Conservation (phyloP, 2,113 vertebrate species). For the Cephalopholis sonnerati region DNA sequence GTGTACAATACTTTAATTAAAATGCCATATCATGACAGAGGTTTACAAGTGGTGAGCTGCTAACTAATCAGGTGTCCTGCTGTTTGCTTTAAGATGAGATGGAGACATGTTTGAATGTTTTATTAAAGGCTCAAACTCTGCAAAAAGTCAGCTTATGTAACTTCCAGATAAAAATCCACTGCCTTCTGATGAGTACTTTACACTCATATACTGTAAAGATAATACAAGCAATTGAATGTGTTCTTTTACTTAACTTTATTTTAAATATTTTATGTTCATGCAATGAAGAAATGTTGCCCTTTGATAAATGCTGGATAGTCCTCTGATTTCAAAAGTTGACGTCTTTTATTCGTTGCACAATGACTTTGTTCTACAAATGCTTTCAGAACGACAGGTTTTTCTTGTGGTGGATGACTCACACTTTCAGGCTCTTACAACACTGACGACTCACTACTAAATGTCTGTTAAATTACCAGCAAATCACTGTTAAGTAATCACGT, state of each 20-base stretch:
- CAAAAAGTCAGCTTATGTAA: conserved; percentile 7
- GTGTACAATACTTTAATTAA: not conserved
- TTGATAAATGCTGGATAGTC: not conserved
- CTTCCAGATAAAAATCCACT: not conserved
- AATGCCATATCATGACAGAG: not conserved
- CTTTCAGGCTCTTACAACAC: not conserved
- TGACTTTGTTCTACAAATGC: not conserved
- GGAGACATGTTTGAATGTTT: not conserved
- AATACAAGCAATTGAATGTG: not conserved
- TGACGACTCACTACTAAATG: not conserved
- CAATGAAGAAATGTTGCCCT: not conserved
- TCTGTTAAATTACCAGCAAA: not conserved
- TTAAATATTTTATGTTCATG: not conserved
- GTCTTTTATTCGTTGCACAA: not conserved
- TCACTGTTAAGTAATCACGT: not conserved
- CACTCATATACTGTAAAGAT: not conserved
- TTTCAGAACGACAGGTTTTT: not conserved
- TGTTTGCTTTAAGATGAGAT: not conserved
- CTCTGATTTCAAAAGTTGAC: not conserved
- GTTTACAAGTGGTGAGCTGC: not conserved
- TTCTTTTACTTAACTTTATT: not conserved
- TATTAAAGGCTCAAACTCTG: not conserved
- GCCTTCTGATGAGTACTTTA: not conserved
- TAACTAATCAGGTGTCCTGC: not conserved
- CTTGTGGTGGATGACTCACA: not conserved